A percentile compares a stretch with the other conserved stretches of the same genome.
phyloP scores from a whole-genome alignment of 2,797 vertebrate species.

The Ataeniobius toweri region DNA sequence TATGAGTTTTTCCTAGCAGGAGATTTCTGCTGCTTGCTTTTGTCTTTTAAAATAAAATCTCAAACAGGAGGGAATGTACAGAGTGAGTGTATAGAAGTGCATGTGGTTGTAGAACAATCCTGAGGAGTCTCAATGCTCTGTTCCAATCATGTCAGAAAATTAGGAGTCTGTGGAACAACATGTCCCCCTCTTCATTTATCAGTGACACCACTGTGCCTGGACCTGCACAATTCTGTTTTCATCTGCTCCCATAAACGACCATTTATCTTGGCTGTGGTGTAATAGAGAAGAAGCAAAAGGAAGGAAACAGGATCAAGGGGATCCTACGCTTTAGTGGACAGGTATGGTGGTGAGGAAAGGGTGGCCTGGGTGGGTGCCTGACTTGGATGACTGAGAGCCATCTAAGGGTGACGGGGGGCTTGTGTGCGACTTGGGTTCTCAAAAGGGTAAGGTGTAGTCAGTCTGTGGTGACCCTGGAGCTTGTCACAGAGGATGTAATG shows the following conservation, averaged over 20 bases:
- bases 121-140: conserved; percentile 28
- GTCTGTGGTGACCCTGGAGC: conserved; percentile 74
- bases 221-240: conserved; percentile 65
- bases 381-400: conserved; percentile 62
- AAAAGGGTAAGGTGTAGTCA: conserved; percentile 75
- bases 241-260: conserved; percentile 57
- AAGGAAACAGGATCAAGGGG: conserved; percentile 65
- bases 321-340: conserved; percentile 69
- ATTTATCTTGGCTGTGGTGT: conserved; percentile 60
- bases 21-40: conserved; percentile 1
- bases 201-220: conserved; percentile 60
- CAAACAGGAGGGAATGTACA: conserved; percentile 1
- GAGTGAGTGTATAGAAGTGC: conserved; percentile 10
- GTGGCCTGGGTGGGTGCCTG: conserved; percentile 59
- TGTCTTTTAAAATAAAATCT: conserved; percentile 2
- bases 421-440: conserved; percentile 60
- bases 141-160: conserved; percentile 49
- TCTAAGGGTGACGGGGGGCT: conserved; percentile 52
- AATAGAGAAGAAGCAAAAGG: conserved; percentile 59
- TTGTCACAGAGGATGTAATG: conserved; percentile 84
- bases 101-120: conserved; percentile 14
- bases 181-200: conserved; percentile 64
- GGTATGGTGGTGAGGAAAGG: conserved; percentile 65
- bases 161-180: conserved; percentile 51
- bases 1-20: not conserved